phyloP scores from a whole-genome alignment of 2,888 invertebrate genomes.

The Thera britannica region DNA sequence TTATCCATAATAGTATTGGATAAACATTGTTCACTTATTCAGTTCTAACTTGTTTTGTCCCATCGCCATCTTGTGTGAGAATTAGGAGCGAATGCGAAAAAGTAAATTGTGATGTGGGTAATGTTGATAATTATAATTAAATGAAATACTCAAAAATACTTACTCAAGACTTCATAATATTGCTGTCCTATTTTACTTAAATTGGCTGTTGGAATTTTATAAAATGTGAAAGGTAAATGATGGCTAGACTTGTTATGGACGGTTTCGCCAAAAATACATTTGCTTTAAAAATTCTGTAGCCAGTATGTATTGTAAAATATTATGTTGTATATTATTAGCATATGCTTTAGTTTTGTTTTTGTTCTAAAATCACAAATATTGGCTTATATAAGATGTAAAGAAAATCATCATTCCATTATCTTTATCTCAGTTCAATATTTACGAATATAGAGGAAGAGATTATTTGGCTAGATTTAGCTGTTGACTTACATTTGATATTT shows the following conservation, averaged over 20 bases:
- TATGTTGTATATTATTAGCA: constrained; percentile 32
- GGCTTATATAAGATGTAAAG: constrained; percentile 60
- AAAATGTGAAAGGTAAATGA: constrained; percentile 9
- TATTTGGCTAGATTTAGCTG: constrained; percentile 52
- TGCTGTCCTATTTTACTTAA: constrained; percentile 31
- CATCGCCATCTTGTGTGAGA: constrained; percentile 34
- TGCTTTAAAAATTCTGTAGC: constrained; percentile 28
- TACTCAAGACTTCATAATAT: constrained; percentile 33
- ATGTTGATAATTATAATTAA: constrained; percentile 27
- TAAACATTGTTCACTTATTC: constrained; percentile 38
- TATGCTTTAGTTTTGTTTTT: constrained; percentile 64
- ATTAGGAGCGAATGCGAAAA: constrained; percentile 36
- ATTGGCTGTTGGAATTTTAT: constrained; percentile 31
- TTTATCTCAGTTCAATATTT: constrained; percentile 45
- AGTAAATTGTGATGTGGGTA: constrained; percentile 30
- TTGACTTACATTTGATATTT: constrained; percentile 52
- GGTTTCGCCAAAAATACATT: constrained; percentile 23
- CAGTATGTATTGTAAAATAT: constrained; percentile 22
- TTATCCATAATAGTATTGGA: constrained; percentile 43
- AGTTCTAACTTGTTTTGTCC: constrained; percentile 38
- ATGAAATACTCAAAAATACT: constrained; percentile 41
- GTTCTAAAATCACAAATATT: constrained; percentile 58
- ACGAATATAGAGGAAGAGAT: constrained; percentile 47
- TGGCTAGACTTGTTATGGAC: constrained; percentile 18
- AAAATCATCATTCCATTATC: constrained; percentile 69